A percentile compares a stretch with the other conserved stretches of the same genome.
phyloP scores from a whole-genome alignment of 2,888 invertebrate species.

The Odontocerum albicorne region DNA sequence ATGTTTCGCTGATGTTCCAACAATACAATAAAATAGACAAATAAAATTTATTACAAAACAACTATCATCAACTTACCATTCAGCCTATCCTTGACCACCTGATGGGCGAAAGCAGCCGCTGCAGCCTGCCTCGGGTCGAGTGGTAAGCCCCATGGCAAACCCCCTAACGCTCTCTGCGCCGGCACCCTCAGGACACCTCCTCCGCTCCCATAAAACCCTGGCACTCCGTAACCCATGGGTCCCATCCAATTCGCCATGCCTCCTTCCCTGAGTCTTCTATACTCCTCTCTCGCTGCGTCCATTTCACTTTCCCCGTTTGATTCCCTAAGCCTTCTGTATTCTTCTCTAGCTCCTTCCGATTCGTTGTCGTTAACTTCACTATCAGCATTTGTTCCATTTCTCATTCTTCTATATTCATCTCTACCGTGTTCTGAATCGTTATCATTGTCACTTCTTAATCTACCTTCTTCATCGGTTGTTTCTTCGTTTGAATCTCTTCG shows the following conservation, averaged over 20 bases:
- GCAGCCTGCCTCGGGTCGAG: constrained; percentile 65
- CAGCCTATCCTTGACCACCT: constrained; percentile 80
- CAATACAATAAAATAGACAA: too few species aligned
- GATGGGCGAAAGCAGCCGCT: constrained; percentile 75
- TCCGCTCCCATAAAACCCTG: constrained; percentile 57
- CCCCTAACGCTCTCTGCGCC: constrained; percentile 67
- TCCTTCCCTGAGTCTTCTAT: constrained; percentile 38
- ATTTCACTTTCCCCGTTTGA: constrained; percentile 23
- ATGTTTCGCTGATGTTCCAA: too few species aligned
- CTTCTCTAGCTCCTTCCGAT: constrained; percentile 54
- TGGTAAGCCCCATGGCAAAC: constrained; percentile 58
- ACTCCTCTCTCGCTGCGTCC: constrained; percentile 41
- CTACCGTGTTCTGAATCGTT: constrained; percentile 56
- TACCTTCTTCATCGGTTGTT: constrained; percentile 34
- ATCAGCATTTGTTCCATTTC: constrained; percentile 16
- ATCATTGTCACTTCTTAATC: constrained; percentile 51
- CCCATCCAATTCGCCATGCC: constrained; percentile 39
- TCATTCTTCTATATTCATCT: constrained; percentile 39
- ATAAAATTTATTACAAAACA: too few species aligned
- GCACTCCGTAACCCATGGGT: constrained; percentile 44
- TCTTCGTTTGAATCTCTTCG: constrained; percentile 52
- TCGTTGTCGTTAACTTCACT: constrained; percentile 42
- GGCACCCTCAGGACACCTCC: constrained; percentile 81
- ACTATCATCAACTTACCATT: constrained; percentile 80
- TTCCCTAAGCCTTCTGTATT: constrained; percentile 28